Evolutionary conservation across 37 sponge, comb jelly and placozoan genomes (phyloP).

Genomic region (Chondrilla cf. caribensis): DNA sequence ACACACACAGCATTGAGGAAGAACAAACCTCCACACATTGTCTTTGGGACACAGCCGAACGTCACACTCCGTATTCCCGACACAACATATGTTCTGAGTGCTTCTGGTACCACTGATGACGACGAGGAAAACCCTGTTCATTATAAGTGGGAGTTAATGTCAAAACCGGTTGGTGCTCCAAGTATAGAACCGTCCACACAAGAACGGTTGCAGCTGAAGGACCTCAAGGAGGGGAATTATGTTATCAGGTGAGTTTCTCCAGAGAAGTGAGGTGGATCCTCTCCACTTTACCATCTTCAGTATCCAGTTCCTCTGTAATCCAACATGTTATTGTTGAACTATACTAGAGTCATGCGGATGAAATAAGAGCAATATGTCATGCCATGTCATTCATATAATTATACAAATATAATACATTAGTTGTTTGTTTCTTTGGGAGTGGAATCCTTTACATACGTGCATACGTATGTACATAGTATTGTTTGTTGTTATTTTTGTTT

Average conservation of each 20-base stretch:
- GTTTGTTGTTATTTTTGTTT: neutral
- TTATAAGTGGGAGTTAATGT: slow-evolving; percentile 5
- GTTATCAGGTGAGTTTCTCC: slow-evolving; percentile 44
- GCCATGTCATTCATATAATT: no score
- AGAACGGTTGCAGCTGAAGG: slow-evolving; percentile 17
- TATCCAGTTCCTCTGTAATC: no score
- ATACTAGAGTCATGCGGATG: no score
- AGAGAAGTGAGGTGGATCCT: neutral
- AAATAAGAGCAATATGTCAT: no score
- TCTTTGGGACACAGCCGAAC: neutral
- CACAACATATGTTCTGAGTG: slow-evolving; percentile 27
- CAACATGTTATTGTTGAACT: no score
- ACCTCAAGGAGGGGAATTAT: slow-evolving; percentile 46
- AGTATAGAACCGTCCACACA: neutral
- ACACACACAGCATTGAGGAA: slow-evolving; percentile 1
- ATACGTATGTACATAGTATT: neutral
- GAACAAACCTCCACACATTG: slow-evolving; percentile 8
- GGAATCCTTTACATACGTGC: neutral
- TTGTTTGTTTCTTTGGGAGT: no score
- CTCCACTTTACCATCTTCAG: neutral
- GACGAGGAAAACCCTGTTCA: slow-evolving; percentile 7
- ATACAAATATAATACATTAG: no score
- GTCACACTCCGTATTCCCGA: slow-evolving; percentile 21
- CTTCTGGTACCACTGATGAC: slow-evolving; percentile 12
- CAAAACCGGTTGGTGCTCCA: slow-evolving; percentile 9